phyloP scores from a whole-genome alignment of 2,113 vertebrate genomes.

The Cyphomyrus plagiostoma region DNA sequence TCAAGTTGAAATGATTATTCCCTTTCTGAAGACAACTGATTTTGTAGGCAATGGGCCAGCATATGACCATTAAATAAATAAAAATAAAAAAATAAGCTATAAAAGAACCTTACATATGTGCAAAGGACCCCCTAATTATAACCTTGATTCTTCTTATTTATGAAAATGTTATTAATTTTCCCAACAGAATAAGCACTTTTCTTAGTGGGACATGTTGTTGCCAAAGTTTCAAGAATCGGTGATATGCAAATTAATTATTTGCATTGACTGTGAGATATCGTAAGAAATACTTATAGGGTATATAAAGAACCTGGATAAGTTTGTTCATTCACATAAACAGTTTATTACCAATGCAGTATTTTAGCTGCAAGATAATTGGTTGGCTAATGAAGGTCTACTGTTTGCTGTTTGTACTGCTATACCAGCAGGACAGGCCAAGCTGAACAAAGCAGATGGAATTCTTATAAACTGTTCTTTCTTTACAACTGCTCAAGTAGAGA shows the following conservation, averaged over 20 bases:
- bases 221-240: too few species aligned
- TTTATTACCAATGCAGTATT: neutral
- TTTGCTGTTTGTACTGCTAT: neutral
- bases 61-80: too few species aligned
- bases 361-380: neutral
- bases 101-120: too few species aligned
- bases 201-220: too few species aligned
- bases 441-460: neutral
- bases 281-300: neutral
- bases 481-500: neutral
- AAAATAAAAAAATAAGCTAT: too few species aligned
- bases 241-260: neutral
- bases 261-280: neutral
- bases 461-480: neutral
- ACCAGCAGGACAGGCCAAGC: neutral
- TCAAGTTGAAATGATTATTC: too few species aligned
- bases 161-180: too few species aligned
- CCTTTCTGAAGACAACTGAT: too few species aligned
- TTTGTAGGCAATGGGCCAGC: too few species aligned
- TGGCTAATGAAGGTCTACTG: neutral
- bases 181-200: too few species aligned
- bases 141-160: too few species aligned
- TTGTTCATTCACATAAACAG: neutral
- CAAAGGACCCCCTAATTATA: too few species aligned
- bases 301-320: neutral